phyloP scores from a whole-genome alignment of 2,797 vertebrate genomes.

The Neomorphus geoffroyi region DNA sequence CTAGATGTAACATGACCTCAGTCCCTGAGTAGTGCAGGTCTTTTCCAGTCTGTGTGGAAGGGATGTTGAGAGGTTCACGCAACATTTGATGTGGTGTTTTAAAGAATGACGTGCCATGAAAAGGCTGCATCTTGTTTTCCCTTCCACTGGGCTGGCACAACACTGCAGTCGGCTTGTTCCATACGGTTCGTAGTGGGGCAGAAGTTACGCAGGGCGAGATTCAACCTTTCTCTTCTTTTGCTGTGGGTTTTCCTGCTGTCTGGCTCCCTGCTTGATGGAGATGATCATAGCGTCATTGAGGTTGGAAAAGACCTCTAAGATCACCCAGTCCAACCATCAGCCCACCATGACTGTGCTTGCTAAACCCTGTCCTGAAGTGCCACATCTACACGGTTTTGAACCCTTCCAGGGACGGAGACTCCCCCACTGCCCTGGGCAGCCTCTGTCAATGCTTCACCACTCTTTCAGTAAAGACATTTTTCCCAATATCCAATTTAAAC shows the following conservation, averaged over 20 bases:
- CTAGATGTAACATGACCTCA: not conserved
- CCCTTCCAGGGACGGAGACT: too few species aligned
- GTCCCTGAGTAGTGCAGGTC: not conserved
- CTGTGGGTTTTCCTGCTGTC: not conserved
- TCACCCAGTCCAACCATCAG: too few species aligned
- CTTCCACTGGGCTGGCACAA: not conserved
- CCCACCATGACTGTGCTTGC: too few species aligned
- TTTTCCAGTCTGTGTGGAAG: not conserved
- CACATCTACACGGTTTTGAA: too few species aligned
- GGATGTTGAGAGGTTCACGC: not conserved
- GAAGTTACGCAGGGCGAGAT: not conserved
- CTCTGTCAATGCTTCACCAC: too few species aligned
- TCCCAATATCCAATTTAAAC: too few species aligned
- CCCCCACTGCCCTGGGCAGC: too few species aligned
- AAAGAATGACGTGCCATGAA: not conserved
- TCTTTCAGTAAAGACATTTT: too few species aligned
- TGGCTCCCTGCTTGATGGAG: not conserved
- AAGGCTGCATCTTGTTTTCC: fast-evolving
- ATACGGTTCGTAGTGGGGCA: not conserved
- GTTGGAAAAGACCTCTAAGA: too few species aligned
- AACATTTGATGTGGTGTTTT: not conserved
- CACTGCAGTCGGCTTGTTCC: not conserved
- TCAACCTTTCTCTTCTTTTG: not conserved
- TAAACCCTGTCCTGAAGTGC: too few species aligned
- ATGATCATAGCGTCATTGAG: not conserved